Evolutionary conservation across 2,113 vertebrate genomes (phyloP), one percentile per base, ranked within the genome.

Genomic region (Brachypteracias leptosomus): DNA sequence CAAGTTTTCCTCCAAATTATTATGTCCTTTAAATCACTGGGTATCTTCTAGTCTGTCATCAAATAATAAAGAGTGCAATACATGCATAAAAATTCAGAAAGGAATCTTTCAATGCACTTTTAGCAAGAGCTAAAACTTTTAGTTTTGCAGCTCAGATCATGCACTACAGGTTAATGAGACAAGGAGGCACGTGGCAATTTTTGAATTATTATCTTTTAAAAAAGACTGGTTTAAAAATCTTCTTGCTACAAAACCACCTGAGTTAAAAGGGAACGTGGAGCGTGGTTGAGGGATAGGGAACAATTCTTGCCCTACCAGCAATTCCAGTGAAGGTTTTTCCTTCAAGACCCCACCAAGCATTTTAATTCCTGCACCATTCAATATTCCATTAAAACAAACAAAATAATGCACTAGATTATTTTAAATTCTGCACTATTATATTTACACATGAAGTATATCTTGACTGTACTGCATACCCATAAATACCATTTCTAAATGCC

Each of bases 21-120:
- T 61, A 67, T 1, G 28, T 65, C 66, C 59, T 91, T 79, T 88
- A 89, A 68, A 83, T 91, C 72, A 62, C 2, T 54, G 15, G 42
- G n/a, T 89, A 96, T 73, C 91, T 95, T 67, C 54, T 35, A 73
- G 28, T 73, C 85, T 80, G 85, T 80, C 85, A 93, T 61, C 63
- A 90, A 79, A 95, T 63, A 74, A 94, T 74, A 71, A 90, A 92
- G 78, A 62, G 9, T 22, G 77, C 38, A 77, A 58, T 2, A 46
- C 21, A 21, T 3, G 12, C 13, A 76, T 51, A 58, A 71, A 35
- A 90, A 86, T 26, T 33, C 42, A 80, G 51, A 94, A 76, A 44
- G 29, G 6, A 88, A 93, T 88, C 63, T 40, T 58, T 89, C 47
- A 82, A 76, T 70, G 35, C 16, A 36, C 16, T 63, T 80, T 57